These are phyloP conservation scores for Dryoscopus gambensis DNA, from an alignment of 2,113 vertebrate genomes.

Conservation along the genomic window DNA sequence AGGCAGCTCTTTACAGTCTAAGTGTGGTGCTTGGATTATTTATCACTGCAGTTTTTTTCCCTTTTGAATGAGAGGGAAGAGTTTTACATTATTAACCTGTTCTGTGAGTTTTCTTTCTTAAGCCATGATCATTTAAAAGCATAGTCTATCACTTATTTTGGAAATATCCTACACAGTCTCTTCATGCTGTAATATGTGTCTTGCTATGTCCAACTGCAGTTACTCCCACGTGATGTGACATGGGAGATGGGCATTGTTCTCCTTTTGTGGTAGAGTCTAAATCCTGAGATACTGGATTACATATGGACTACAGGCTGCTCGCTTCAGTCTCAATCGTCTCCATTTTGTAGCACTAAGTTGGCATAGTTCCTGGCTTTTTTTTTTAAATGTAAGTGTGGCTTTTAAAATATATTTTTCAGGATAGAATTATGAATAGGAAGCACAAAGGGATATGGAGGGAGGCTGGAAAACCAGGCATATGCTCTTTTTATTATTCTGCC, in stretches of 20 bases:
- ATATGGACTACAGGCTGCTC: neutral
- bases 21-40: neutral
- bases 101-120: neutral
- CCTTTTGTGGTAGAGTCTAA: neutral
- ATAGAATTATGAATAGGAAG: neutral
- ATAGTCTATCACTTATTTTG: neutral
- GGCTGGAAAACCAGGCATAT: neutral
- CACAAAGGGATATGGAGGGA: neutral
- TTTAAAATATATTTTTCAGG: neutral
- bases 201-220: neutral
- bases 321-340: neutral
- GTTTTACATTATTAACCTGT: neutral
- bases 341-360: neutral
- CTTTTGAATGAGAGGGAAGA: neutral
- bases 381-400: neutral
- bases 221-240: neutral
- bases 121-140: neutral
- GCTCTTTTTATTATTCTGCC: neutral
- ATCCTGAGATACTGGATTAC: neutral
- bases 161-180: neutral
- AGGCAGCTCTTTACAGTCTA: conserved; percentile 2
- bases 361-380: neutral
- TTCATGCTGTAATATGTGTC: neutral
- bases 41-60: neutral
- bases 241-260: neutral